Evolutionary conservation across 2,888 invertebrate species (phyloP), one percentile per base, ranked within the genome.

Genomic region (Ceraclea dissimilis): DNA sequence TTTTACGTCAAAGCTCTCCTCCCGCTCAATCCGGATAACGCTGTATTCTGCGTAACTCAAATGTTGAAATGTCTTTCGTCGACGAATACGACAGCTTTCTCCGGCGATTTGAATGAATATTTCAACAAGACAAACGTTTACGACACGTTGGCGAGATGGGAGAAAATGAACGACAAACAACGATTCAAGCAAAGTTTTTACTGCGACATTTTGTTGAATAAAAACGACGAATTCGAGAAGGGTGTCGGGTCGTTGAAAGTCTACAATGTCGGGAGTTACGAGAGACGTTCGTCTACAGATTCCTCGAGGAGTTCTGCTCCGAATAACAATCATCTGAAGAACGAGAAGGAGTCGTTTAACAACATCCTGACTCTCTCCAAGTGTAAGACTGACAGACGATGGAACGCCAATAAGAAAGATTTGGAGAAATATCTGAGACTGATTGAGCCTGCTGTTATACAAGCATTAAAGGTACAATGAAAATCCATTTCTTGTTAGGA

Each of bases 371-470:
- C 71, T 63, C 77, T 77, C 50, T 68, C 72, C 0, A 76, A 73
- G 64, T 75, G 75, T 59, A 72, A 72, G 50, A 71, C 67, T 5
- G 77, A 77, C 64, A 68, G 73, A 33, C 77, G 78, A 49, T 76
- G 76, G 75, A 72, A 72, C 56, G 74, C 74, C 0, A 76, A 78
- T 66, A 76, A 77, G 62, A 75, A 73, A 47, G 77, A 78, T 58
- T 65, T 76, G 66, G 85, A 88, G 64, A 82, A 86, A 62, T 90
- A 93, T 70, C 95, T 97, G 62, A 81, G 93, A 64, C 78, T 96
- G 65, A 96, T 97, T 74, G 96, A 97, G 70, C 93, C 94, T 0
- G 86, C 96, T 71, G 96, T 97, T 57, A 94, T 97, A 67, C 90
- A 92, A 71, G 88, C 94, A 60, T 76, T 95, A 65, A 92, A 88